Percentiles rank a stretch among this genome's conserved stretches.
These are phyloP conservation scores for Intellagama lesueurii DNA, from an alignment of 2,797 vertebrate genomes.

Conservation along the genomic window DNA sequence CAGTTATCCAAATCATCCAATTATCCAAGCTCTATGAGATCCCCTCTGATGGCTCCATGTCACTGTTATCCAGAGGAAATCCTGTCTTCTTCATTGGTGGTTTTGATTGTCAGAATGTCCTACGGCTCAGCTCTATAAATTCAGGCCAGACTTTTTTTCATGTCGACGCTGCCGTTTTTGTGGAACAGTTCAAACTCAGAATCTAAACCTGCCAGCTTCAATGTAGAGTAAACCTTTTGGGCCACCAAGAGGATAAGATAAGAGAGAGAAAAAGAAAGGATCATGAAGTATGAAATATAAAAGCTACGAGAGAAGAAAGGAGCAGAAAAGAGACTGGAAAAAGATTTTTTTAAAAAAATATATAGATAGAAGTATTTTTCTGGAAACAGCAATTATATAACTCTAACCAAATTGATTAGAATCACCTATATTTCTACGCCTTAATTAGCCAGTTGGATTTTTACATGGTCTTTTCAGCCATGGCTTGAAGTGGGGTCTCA, in stretches of 20 bases:
- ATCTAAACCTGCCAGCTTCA: slow-evolving; percentile 9
- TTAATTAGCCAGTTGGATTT: not conserved
- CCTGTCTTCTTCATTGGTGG: too few relatives aligned
- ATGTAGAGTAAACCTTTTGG: not conserved
- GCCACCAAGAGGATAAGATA: not conserved
- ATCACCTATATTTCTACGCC: not conserved
- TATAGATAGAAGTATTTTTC: not conserved
- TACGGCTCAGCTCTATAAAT: not conserved
- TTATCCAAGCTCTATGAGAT: not conserved
- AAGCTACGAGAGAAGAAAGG: not conserved
- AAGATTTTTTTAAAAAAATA: not conserved
- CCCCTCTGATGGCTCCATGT: not conserved
- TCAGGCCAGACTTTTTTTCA: not conserved
- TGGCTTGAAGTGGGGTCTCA: not conserved
- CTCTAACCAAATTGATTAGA: not conserved
- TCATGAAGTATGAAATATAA: too few relatives aligned
- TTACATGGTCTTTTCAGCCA: not conserved
- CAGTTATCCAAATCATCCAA: not conserved
- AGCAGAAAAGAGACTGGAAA: not conserved
- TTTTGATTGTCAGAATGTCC: not conserved
- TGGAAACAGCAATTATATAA: not conserved
- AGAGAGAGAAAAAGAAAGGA: not conserved
- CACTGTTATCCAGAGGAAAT: not conserved
- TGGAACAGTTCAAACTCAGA: slow-evolving; percentile 26
- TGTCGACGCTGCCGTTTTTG: not conserved